Percentiles rank a stretch among this genome's conserved stretches.
These are phyloP conservation scores for Antheraea assamensis DNA, from an alignment of 2,888 invertebrate species.

Conservation along the genomic window DNA sequence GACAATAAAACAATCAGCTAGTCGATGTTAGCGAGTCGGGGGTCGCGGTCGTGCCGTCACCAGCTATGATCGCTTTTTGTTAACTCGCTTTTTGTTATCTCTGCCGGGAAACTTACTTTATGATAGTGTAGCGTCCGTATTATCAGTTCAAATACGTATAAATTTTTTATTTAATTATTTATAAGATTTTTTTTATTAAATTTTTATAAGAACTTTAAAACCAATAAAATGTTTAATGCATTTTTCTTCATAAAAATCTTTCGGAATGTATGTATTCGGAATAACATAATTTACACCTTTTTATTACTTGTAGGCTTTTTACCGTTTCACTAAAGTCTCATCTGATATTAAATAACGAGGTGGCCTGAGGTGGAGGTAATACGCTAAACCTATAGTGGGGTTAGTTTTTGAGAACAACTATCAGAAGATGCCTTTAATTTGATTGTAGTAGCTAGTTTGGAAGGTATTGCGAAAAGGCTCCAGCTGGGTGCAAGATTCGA, in stretches of 20 bases:
- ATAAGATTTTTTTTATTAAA: background rate
- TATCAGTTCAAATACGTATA: background rate
- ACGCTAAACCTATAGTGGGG: too few species aligned
- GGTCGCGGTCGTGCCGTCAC: slow-evolving; percentile 52
- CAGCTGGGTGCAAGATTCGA: too few species aligned
- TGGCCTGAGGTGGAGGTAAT: too few species aligned
- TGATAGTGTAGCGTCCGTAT: slow-evolving; percentile 52
- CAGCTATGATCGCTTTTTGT: slow-evolving; percentile 65
- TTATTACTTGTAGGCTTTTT: too few species aligned
- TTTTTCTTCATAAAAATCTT: background rate
- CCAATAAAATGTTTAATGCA: background rate
- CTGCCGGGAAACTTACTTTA: slow-evolving; percentile 57
- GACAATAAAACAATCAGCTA: slow-evolving; percentile 62
- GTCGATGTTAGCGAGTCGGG: slow-evolving; percentile 23
- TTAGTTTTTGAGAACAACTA: too few species aligned
- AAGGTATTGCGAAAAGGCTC: too few species aligned
- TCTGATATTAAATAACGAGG: too few species aligned
- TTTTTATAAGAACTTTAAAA: background rate
- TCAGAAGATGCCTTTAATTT: too few species aligned
- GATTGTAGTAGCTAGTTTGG: too few species aligned
- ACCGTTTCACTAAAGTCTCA: too few species aligned
- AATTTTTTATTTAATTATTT: background rate
- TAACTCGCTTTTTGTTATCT: slow-evolving; percentile 64
- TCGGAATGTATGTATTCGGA: background rate
- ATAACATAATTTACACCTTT: too few species aligned